Evolutionary conservation across 2,113 vertebrate genomes (phyloP), one percentile per base, ranked within the genome.

Genomic region (Mustela nigripes): DNA sequence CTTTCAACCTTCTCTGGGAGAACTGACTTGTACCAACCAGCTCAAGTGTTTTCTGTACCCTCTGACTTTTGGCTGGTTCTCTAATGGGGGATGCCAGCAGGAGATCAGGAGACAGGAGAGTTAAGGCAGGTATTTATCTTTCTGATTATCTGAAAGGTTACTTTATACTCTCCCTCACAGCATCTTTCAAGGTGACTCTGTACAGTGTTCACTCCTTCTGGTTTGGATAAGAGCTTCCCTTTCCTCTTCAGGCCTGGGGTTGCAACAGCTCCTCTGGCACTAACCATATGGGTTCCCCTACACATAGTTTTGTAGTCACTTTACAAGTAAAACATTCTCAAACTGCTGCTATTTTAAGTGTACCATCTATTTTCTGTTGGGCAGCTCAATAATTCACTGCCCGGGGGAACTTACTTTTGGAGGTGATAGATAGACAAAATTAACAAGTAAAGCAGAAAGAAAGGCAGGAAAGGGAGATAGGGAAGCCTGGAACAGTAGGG

Each of bases 371-470:
- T 91, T 95, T 48, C 36, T 78, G 2, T 91, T 48, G 48, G 14
- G 16, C 67, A 22, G 26, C 18, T 78, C 53, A 90, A 26, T 95
- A 85, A 85, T 69, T 71, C 33, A 79, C 62, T 92, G 33, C 53
- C 73, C 10, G 4, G 9, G 12, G 33, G 53, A 71, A 62, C 73
- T 78, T 91, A 84, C 36, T 86, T 69, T 33, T 92, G 21, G 28
- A 73, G n/a, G 19, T 92, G 63, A 92, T 50, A 60, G 63, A 79
- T 39, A 86, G 21, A 78, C 60, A 86, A 39, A 78, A 71, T 86
- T 80, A 69, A 62, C 50, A 92, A 73, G 63, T 80, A 95, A 92
- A 71, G 71, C 39, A 91, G 48, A 74, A 78, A 31, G n/a, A 58
- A 84, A 58, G 45, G 42, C 58, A 84, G 28, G 31, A 84, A 63